These are phyloP conservation scores for Diadegma fenestrale DNA, from an alignment of 2,888 invertebrate genomes.

Conservation along the genomic window DNA sequence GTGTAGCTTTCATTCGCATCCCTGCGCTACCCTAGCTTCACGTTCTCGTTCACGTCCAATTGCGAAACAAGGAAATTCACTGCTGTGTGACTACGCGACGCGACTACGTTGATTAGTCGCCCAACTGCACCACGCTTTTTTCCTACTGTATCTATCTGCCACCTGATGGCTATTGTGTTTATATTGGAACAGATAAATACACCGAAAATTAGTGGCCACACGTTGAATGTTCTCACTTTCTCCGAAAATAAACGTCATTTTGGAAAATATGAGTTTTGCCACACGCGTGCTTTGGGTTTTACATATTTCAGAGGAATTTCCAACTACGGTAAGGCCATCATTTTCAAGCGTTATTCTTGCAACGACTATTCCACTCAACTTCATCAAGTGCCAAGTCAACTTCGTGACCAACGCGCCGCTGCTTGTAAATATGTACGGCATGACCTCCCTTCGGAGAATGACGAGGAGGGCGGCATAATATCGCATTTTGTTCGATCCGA, in stretches of 20 bases:
- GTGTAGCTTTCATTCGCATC: conserved; percentile 48
- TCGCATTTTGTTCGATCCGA: conserved; percentile 1
- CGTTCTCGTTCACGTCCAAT: conserved; percentile 66
- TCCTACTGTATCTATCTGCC: conserved; percentile 5
- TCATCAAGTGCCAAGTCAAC: neutral
- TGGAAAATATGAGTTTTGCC: neutral
- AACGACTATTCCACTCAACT: neutral
- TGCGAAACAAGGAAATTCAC: conserved; percentile 67
- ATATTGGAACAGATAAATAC: conserved; percentile 20
- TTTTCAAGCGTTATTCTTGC: neutral
- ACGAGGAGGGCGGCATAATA: neutral
- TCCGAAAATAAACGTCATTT: neutral
- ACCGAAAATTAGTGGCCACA: neutral
- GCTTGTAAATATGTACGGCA: neutral
- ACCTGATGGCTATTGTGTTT: conserved; percentile 23
- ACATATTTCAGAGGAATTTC: neutral
- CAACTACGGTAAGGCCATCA: neutral
- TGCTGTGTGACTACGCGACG: conserved; percentile 67
- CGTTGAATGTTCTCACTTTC: neutral
- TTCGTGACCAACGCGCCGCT: neutral
- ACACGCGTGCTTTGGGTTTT: neutral
- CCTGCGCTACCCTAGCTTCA: conserved; percentile 39
- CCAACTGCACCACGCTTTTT: conserved; percentile 41
- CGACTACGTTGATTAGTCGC: conserved; percentile 70
- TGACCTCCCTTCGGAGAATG: conserved; percentile 3